Base-by-base conservation (phyloP, 2,888 invertebrate species). In the Pycnomerus fuliginosus region DNA sequence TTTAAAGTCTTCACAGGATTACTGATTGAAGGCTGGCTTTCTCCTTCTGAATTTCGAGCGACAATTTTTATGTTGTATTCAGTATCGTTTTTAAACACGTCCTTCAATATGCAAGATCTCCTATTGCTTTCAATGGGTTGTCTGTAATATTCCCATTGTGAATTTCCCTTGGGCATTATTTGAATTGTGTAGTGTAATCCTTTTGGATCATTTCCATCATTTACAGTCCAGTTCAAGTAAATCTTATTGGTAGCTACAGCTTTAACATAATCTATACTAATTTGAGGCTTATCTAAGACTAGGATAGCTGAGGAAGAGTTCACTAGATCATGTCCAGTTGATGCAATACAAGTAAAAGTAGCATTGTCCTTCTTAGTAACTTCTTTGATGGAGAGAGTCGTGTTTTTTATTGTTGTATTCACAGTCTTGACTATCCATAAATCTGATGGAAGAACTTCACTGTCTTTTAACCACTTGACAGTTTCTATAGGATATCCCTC, bases 181-280 rank as follows among this genome's bases (percentile, higher is more conserved):
- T 75, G 74, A 16, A 78, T 72, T 27, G 74, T 68, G 56, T 77
- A 80, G 61, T 77, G 75, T 8, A 87, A 70, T 51, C 75, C 73
- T 12, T 88, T 76, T 0, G 82, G 81, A 34, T 83, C 82, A 63
- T 91, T 90, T 48, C 87, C 87, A 46, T 84, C 80, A 44, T 83
- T 80, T 0, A 88, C 78, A 0, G 88, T 90, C 90, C 91, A 91
- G 64, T 90, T 90, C 1, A 91, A 67, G 68, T 80, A 92, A 28
- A 92, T 80, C 66, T 84, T 82, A 3, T 80, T 78, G 1, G 82
- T 80, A 35, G 85, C 88, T 11, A 91, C 86, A 0, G 87, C 81
- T 66, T 86, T 86, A 0, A 85, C 81, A 44, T 80, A 80, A 58
- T 86, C 84, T 50, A 90, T 80, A 32, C 74, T 77, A 1, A 90